Evolutionary conservation across 2,797 vertebrate genomes (phyloP), one percentile per base, ranked within the genome.

Genomic region (Caiman crocodilus): DNA sequence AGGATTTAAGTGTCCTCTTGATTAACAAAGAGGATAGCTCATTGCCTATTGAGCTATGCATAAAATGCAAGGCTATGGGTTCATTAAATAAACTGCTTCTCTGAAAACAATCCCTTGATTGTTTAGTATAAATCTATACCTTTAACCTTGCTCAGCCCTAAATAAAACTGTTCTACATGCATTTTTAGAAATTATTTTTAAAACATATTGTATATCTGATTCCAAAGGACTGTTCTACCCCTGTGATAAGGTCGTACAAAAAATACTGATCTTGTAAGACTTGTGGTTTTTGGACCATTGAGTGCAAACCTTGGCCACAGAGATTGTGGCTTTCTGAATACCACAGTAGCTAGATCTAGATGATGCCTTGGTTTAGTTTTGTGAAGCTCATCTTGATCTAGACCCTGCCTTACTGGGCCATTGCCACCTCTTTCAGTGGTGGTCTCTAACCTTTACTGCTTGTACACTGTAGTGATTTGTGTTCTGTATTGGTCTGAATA

Each of bases 91-190:
- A 85, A 92, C 81, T 35, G 81, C 30, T 82, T 50, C 12, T 14
- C 32, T 63, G 75, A 73, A 82, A 88, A 28, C 82, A 63, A 82
- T 14, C 4, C 0, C 35, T 42, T 88, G 6, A 76, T 90, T 85
- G 55, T 90, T 79, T 92, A 67, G 79, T 77, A 57, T 58, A 20
- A 74, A 74, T 93, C 56, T 14, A 85, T 1, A 4, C 13, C 42
- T 91, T 88, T 88, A 65, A 76, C 89, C 92, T 86, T 91, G 84
- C 60, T 84, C 14, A 84, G 74, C 28, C 90, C 9, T 90, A 85
- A 83, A 84, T 92, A 74, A 74, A 69, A 23, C 50, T 74, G 3
- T 2, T 88, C 82, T 67, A 55, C 30, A 28, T 26, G 71, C 76
- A 57, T 35, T 69, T 77, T 74, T 35, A 6, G 5, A 80, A 30